A percentile compares a stretch with the other conserved stretches of the same genome.
Conservation (phyloP, 2,797 vertebrate genomes). For the Hyperoplus lanceolatus region DNA sequence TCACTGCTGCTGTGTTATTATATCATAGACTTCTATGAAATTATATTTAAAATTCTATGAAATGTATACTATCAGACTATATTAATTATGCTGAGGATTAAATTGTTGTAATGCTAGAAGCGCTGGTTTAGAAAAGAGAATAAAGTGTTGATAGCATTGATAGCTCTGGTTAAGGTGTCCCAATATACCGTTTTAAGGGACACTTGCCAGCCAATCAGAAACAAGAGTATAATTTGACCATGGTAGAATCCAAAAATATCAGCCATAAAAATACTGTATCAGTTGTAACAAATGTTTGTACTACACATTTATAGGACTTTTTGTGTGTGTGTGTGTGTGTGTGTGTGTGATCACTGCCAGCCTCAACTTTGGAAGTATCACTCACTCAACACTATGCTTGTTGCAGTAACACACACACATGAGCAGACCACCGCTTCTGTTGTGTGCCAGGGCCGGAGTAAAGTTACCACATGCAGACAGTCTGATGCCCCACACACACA, state of each 20-base stretch:
- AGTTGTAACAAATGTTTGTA: constrained; percentile 14
- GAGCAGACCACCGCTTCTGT: constrained; percentile 45
- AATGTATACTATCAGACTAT: background rate
- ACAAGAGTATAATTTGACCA: background rate
- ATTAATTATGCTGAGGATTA: background rate
- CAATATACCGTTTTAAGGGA: background rate
- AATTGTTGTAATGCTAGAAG: no score
- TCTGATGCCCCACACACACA: constrained; percentile 45
- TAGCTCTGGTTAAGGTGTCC: constrained; percentile 12
- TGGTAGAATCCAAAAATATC: constrained; percentile 29
- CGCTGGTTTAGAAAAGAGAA: constrained; percentile 38
- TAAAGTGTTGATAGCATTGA: background rate
- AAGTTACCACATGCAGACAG: constrained; percentile 59
- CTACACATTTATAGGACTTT: constrained; percentile 1
- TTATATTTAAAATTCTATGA: background rate
- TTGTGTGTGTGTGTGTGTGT: background rate
- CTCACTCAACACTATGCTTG: constrained; percentile 56
- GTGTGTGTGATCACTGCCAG: constrained; percentile 2
- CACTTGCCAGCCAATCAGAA: constrained; percentile 30
- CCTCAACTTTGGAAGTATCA: constrained; percentile 28
- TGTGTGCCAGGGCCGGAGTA: constrained; percentile 54
- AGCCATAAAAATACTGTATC: constrained; percentile 11
- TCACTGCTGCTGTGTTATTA: constrained; percentile 13
- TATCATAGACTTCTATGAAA: background rate
- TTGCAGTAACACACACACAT: constrained; percentile 35